These are phyloP conservation scores for Piezodorus guildinii DNA, from an alignment of 1,140 invertebrate species.

Conservation along the genomic window DNA sequence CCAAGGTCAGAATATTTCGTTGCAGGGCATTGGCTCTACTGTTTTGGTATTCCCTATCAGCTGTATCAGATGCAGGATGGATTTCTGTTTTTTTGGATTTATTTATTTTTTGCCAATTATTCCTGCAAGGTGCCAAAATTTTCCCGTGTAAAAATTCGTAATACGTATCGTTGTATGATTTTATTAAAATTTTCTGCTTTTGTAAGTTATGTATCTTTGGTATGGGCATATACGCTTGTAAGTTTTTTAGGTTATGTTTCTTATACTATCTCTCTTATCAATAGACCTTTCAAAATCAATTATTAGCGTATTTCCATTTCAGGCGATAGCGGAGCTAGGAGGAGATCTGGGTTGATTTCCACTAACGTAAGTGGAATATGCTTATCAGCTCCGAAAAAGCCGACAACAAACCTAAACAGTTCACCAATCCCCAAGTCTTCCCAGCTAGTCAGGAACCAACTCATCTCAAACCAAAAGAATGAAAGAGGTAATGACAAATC, in stretches of 20 bases:
- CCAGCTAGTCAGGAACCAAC: constrained; percentile 19
- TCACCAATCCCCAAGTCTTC: constrained; percentile 21
- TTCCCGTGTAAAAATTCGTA: too few relatives aligned
- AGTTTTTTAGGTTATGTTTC: not conserved
- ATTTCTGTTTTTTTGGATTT: too few relatives aligned
- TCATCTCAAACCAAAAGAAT: constrained; percentile 10
- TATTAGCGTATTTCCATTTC: not conserved
- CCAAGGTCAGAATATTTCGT: too few relatives aligned
- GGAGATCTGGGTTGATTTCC: constrained; percentile 3
- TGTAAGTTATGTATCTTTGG: not conserved
- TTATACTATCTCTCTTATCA: too few relatives aligned
- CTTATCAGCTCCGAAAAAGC: not conserved
- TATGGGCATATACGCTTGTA: constrained; percentile 13
- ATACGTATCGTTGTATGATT: not conserved
- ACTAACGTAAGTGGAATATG: not conserved
- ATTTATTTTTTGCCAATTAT: too few relatives aligned
- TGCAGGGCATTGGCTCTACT: too few relatives aligned
- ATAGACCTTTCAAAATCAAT: too few relatives aligned
- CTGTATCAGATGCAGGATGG: too few relatives aligned
- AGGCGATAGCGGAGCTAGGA: constrained; percentile 4
- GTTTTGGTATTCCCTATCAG: too few relatives aligned
- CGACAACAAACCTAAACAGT: not conserved
- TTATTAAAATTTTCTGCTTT: not conserved
- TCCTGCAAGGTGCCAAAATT: too few relatives aligned
- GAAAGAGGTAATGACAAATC: constrained; percentile 8